Percentiles rank a stretch among this genome's conserved stretches.
These are phyloP conservation scores for Diabrotica undecimpunctata DNA, from an alignment of 1,140 invertebrate genomes.

Conservation along the genomic window DNA sequence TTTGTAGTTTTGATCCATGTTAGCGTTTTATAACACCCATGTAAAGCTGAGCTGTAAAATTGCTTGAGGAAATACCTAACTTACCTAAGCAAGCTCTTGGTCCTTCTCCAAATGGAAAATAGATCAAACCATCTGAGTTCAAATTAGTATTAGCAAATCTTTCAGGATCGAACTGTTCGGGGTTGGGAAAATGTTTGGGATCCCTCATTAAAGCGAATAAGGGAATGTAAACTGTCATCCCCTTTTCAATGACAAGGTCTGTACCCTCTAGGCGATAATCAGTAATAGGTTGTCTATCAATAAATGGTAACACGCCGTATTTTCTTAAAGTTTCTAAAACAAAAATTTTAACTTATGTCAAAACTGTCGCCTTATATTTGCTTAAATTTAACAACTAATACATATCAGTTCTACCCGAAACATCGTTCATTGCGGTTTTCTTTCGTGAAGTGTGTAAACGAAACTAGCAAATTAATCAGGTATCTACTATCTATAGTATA, in stretches of 20 bases:
- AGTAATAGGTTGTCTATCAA: conserved; percentile 48
- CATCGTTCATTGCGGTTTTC: too few relatives aligned
- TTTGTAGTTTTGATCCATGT: too few relatives aligned
- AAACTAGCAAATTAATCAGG: too few relatives aligned
- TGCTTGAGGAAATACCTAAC: neutral
- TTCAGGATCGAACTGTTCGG: conserved; percentile 50
- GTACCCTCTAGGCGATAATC: conserved; percentile 50
- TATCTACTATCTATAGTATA: too few relatives aligned
- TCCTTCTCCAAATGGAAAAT: conserved; percentile 31
- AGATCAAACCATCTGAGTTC: conserved; percentile 20
- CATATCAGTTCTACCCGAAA: too few relatives aligned
- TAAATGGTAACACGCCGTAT: conserved; percentile 49
- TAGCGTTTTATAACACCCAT: too few relatives aligned
- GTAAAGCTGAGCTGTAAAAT: too few relatives aligned
- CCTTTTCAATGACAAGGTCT: conserved; percentile 46
- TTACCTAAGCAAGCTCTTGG: conserved; percentile 30
- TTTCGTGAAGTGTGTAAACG: too few relatives aligned
- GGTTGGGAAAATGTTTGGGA: conserved; percentile 46
- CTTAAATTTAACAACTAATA: too few relatives aligned
- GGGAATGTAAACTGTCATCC: conserved; percentile 48
- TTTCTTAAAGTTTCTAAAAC: conserved; percentile 51
- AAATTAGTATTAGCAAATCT: conserved; percentile 44
- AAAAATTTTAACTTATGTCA: neutral
- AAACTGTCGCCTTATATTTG: too few relatives aligned
- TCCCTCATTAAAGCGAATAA: conserved; percentile 44